Percentiles rank a stretch among this genome's conserved stretches.
Evolutionary conservation across 1,140 invertebrate genomes (phyloP).

Genomic region (Bemisia tabaci): DNA sequence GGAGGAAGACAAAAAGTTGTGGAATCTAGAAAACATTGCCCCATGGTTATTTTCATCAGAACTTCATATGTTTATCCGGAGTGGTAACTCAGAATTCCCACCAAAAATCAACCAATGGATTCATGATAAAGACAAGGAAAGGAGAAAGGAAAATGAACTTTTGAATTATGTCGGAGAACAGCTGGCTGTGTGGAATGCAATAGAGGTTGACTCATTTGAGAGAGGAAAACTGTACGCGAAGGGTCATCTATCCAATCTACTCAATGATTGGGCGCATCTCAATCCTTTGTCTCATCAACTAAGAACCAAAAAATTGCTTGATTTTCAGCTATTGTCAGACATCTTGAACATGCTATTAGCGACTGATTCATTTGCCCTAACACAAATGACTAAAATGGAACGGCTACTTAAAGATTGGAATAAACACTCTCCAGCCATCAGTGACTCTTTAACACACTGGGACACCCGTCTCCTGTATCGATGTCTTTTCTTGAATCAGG

Average conservation of each 20-base stretch:
- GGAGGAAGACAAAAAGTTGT: too few species aligned
- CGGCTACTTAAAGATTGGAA: not conserved
- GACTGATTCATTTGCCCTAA: too few species aligned
- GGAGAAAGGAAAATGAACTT: too few species aligned
- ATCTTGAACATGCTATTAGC: too few species aligned
- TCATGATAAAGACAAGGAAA: too few species aligned
- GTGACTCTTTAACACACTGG: not conserved
- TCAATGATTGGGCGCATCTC: not conserved
- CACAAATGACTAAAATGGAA: too few species aligned
- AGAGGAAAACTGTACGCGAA: not conserved
- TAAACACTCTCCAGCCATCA: not conserved
- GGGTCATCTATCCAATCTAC: not conserved
- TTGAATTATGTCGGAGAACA: not conserved
- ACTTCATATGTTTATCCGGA: too few species aligned
- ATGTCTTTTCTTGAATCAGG: not conserved
- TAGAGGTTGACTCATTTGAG: not conserved
- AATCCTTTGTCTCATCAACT: not conserved
- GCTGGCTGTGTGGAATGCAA: not conserved
- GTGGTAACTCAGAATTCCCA: too few species aligned
- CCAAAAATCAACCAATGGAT: too few species aligned
- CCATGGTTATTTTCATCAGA: too few species aligned
- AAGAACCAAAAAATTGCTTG: not conserved
- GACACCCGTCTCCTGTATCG: not conserved
- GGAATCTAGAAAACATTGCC: too few species aligned
- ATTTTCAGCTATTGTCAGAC: not conserved